These are phyloP conservation scores for Platalea minor DNA, from an alignment of 2,797 vertebrate genomes.

Conservation along the genomic window DNA sequence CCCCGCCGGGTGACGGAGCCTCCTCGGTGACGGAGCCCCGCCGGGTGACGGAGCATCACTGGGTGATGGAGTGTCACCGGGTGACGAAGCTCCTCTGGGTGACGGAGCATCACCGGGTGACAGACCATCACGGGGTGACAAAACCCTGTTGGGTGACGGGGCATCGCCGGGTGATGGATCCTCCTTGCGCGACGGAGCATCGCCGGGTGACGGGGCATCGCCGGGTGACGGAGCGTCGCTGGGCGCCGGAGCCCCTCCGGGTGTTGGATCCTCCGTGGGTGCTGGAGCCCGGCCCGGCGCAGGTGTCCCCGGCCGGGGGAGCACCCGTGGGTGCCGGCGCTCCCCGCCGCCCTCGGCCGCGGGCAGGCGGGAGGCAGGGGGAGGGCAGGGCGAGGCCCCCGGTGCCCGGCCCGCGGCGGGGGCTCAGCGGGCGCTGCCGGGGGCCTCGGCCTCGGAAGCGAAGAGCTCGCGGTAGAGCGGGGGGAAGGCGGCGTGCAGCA, in stretches of 20 bases:
- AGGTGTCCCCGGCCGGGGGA: too few relatives aligned
- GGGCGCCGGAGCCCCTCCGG: not conserved
- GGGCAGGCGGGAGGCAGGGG: not conserved
- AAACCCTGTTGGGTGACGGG: too few relatives aligned
- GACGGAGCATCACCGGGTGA: not conserved
- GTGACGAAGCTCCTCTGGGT: too few relatives aligned
- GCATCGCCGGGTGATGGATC: not conserved
- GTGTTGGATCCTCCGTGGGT: not conserved
- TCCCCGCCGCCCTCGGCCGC: not conserved
- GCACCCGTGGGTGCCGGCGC: not conserved
- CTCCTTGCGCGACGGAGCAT: not conserved
- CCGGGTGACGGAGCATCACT: not conserved
- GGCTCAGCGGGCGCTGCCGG: not conserved
- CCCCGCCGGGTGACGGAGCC: not conserved
- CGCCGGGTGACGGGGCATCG: not conserved
- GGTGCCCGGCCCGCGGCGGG: not conserved
- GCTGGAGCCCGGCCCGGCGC: not conserved
- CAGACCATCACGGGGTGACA: not conserved
- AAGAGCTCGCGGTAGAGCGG: conserved; percentile 94
- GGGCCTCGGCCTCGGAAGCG: conserved; percentile 78
- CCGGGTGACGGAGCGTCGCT: not conserved
- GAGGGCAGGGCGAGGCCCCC: not conserved
- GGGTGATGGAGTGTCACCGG: too few relatives aligned
- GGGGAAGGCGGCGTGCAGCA: conserved; percentile 74
- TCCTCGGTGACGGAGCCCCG: too few relatives aligned